phyloP scores from a whole-genome alignment of 1,140 invertebrate species.

The Hyles vespertilio region DNA sequence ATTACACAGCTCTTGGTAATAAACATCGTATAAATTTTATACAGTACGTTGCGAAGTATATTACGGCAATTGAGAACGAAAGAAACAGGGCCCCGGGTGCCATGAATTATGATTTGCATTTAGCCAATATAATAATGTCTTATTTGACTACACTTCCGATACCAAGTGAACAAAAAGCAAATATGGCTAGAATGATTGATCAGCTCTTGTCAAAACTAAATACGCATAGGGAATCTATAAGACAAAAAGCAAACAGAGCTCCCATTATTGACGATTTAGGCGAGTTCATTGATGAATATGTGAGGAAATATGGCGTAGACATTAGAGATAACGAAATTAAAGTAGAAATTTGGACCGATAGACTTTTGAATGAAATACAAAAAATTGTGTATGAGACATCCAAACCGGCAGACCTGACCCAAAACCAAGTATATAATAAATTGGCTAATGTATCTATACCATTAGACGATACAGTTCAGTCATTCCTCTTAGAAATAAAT shows the following conservation, averaged over 20 bases:
- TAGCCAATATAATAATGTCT: conserved; percentile 18
- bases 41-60: conserved; percentile 32
- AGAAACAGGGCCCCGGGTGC: conserved; percentile 13
- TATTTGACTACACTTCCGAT: conserved; percentile 21
- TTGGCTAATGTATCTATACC: conserved; percentile 17
- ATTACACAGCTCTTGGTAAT: conserved; percentile 23
- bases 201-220: conserved; percentile 26
- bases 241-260: not conserved
- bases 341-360: conserved; percentile 29
- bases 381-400: conserved; percentile 17
- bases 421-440: conserved; percentile 21
- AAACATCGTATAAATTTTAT: conserved; percentile 28
- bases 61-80: conserved; percentile 30
- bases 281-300: conserved; percentile 33
- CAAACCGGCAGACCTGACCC: conserved; percentile 10
- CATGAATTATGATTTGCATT: conserved; percentile 28
- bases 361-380: conserved; percentile 33
- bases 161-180: conserved; percentile 14
- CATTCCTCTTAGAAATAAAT: conserved; percentile 26
- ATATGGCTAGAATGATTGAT: conserved; percentile 18
- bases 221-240: not conserved
- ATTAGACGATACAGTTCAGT: conserved; percentile 22
- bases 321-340: conserved; percentile 32
- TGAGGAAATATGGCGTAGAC: conserved; percentile 23
- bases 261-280: conserved; percentile 7